These are phyloP conservation scores for Pollenia angustigena DNA, from an alignment of 2,888 invertebrate species.

Conservation along the genomic window DNA sequence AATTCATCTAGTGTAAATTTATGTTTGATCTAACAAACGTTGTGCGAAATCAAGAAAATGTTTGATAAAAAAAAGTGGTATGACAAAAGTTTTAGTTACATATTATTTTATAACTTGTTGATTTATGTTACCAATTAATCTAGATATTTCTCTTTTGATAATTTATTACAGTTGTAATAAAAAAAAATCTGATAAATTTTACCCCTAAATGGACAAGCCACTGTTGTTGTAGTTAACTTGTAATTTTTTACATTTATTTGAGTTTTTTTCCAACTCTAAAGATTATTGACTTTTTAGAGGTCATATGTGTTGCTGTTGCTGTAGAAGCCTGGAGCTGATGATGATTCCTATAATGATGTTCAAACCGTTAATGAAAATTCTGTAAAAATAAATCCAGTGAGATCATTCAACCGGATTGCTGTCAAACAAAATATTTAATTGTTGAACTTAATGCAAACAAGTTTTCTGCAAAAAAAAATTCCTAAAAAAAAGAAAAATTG, in stretches of 20 bases:
- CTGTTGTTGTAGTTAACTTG: background rate
- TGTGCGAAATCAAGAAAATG: too few species aligned
- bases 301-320: background rate
- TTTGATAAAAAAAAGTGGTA: too few species aligned
- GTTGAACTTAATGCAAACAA: slow-evolving; percentile 42
- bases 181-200: too few species aligned
- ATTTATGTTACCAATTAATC: too few species aligned
- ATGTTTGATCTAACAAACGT: too few species aligned
- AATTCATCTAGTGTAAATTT: too few species aligned
- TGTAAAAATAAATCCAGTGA: slow-evolving; percentile 19
- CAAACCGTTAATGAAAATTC: slow-evolving; percentile 20
- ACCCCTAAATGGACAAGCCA: too few species aligned
- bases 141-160: too few species aligned
- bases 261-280: background rate
- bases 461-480: slow-evolving; percentile 26
- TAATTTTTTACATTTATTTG: background rate
- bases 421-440: slow-evolving; percentile 15
- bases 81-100: too few species aligned
- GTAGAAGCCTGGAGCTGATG: background rate
- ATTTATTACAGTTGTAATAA: too few species aligned
- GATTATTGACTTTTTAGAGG: slow-evolving; percentile 48
- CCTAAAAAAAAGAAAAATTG: background rate
- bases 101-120: too few species aligned
- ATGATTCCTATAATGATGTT: slow-evolving; percentile 11
- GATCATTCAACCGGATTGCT: slow-evolving; percentile 55